Evolutionary conservation across 2,888 invertebrate genomes (phyloP).

Genomic region (Scaptomyza parva): DNA sequence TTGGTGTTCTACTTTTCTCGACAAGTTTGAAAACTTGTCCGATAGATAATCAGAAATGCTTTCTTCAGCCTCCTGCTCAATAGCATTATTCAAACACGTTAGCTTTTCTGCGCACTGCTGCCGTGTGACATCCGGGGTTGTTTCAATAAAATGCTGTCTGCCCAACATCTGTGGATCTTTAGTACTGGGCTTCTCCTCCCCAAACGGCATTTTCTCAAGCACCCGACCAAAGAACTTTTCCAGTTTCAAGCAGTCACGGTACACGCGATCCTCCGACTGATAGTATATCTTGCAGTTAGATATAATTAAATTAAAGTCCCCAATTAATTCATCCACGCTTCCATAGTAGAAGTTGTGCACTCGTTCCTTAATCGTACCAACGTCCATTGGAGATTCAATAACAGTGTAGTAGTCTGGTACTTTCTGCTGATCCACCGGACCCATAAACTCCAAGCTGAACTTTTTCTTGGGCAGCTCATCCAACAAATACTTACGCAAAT

Average conservation of each 20-base stretch:
- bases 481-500: conserved; percentile 43
- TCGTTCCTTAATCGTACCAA: conserved; percentile 46
- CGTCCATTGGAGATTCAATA: conserved; percentile 42
- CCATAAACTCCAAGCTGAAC: conserved; percentile 48
- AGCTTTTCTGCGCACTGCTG: conserved; percentile 32
- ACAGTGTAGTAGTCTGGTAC: conserved; percentile 33
- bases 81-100: conserved; percentile 9
- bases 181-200: conserved; percentile 41
- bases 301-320: conserved; percentile 34
- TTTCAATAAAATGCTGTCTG: conserved; percentile 15
- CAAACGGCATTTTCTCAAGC: conserved; percentile 39
- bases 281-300: conserved; percentile 30
- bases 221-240: conserved; percentile 43
- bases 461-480: conserved; percentile 47
- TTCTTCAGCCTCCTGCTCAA: not conserved
- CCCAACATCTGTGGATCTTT: conserved; percentile 32
- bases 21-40: not conserved
- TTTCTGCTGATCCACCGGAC: conserved; percentile 39
- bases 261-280: conserved; percentile 18
- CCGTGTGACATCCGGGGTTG: conserved; percentile 8
- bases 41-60: not conserved
- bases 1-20: not conserved
- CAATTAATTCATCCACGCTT: conserved; percentile 21
- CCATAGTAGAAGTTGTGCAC: conserved; percentile 45
- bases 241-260: conserved; percentile 38